Percentiles rank a stretch among this genome's conserved stretches.
Conservation (phyloP, 2,113 vertebrate species). For the Gasterosteus nipponicus region DNA sequence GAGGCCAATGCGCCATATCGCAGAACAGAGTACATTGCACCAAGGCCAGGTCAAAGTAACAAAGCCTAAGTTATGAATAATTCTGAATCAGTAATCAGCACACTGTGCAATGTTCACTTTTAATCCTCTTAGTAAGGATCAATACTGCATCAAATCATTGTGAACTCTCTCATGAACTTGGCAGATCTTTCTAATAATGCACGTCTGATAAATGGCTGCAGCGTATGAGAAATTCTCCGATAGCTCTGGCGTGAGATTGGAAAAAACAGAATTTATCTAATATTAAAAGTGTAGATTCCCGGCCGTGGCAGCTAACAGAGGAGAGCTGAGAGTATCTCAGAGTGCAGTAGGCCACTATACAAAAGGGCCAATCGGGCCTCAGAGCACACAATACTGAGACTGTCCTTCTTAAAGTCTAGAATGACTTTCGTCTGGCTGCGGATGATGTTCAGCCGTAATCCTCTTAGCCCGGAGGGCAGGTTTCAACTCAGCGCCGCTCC, state of each 20-base stretch:
- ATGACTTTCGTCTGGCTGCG: constrained; percentile 50
- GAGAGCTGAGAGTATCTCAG: constrained; percentile 34
- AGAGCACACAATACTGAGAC: constrained; percentile 44
- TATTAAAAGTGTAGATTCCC: constrained; percentile 3
- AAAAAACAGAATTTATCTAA: constrained; percentile 7
- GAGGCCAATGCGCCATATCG: constrained; percentile 14
- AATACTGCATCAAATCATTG: neutral
- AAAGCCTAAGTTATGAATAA: constrained; percentile 25
- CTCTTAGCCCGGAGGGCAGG: constrained; percentile 65
- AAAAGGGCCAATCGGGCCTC: constrained; percentile 40
- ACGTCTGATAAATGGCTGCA: neutral
- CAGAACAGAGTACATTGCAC: neutral
- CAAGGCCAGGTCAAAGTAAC: neutral
- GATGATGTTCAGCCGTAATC: constrained; percentile 65
- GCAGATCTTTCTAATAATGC: constrained; percentile 10
- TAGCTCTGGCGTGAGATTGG: neutral
- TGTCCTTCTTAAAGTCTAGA: constrained; percentile 66
- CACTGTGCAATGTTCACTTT: constrained; percentile 3
- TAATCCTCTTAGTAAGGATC: constrained; percentile 30
- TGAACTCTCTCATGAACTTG: constrained; percentile 1
- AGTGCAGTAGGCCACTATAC: constrained; percentile 38
- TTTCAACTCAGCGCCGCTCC: constrained; percentile 45
- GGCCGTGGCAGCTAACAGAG: constrained; percentile 1
- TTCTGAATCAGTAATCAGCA: constrained; percentile 32
- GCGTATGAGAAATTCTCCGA: neutral